A percentile compares a stretch with the other conserved stretches of the same genome.
These are phyloP conservation scores for Neomonachus schauinslandi DNA, from an alignment of 2,113 vertebrate genomes.

Conservation along the genomic window DNA sequence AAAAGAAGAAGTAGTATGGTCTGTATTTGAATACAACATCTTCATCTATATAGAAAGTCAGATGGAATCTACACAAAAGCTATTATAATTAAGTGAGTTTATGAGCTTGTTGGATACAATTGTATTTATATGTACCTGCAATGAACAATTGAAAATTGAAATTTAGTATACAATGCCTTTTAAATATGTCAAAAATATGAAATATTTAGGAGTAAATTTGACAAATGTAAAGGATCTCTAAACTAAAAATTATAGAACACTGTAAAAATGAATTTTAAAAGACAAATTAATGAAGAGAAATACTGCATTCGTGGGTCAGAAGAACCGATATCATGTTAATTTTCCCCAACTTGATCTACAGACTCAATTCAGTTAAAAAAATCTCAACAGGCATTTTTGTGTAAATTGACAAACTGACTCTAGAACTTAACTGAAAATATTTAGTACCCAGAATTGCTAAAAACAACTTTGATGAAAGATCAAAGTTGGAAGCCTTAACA, in stretches of 20 bases:
- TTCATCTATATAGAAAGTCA: background rate
- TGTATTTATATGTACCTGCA: background rate
- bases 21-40: background rate
- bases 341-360: background rate
- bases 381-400: background rate
- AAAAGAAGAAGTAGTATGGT: background rate
- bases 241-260: background rate
- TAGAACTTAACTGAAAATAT: background rate
- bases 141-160: background rate
- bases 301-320: background rate
- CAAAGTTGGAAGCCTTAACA: background rate
- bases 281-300: background rate
- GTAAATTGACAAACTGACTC: background rate
- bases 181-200: background rate
- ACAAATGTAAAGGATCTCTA: background rate
- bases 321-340: background rate
- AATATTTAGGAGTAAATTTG: background rate
- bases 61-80: background rate
- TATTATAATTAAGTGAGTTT: background rate
- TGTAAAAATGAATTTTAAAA: background rate
- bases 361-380: background rate
- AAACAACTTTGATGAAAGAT: background rate
- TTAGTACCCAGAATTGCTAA: background rate
- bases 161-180: background rate
- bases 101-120: background rate